These are phyloP conservation scores for Alloplasta piceator DNA, from an alignment of 2,888 invertebrate species.

Conservation along the genomic window DNA sequence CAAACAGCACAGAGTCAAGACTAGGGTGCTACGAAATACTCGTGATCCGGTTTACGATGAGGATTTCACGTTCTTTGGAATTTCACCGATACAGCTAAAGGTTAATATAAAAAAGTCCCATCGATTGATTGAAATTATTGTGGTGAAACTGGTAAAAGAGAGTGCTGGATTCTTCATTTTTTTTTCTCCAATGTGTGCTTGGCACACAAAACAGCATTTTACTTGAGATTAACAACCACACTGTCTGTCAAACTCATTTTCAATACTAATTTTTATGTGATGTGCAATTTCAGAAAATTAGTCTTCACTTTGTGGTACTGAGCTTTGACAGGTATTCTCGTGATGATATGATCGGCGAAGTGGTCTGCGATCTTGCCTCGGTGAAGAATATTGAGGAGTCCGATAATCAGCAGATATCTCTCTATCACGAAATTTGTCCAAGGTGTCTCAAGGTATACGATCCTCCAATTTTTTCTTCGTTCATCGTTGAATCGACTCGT, in stretches of 20 bases:
- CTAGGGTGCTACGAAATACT: conserved; percentile 97
- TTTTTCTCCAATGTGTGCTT: too few species aligned
- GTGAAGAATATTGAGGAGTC: conserved; percentile 88
- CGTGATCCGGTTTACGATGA: conserved; percentile 98
- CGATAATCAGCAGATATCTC: conserved; percentile 91
- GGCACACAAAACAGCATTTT: too few species aligned
- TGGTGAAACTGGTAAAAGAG: too few species aligned
- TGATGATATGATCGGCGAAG: conserved; percentile 99
- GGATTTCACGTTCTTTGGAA: conserved; percentile 99
- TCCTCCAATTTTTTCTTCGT: background rate
- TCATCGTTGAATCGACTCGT: too few species aligned
- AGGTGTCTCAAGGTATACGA: conserved; percentile 93
- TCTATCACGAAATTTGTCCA: conserved; percentile 95
- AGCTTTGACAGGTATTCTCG: conserved; percentile 95
- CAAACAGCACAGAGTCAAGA: conserved; percentile 98
- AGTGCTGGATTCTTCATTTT: background rate
- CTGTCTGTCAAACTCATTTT: too few species aligned
- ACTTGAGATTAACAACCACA: too few species aligned
- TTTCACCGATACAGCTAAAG: conserved; percentile 92
- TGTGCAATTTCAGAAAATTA: conserved; percentile 88
- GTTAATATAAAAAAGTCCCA: conserved; percentile 74
- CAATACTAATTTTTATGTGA: background rate
- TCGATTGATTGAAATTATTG: too few species aligned
- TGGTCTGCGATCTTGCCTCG: conserved; percentile 91
- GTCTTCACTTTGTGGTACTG: conserved; percentile 95